Evolutionary conservation across 2,888 invertebrate genomes (phyloP).

Genomic region (Leptarthrus brevirostris): DNA sequence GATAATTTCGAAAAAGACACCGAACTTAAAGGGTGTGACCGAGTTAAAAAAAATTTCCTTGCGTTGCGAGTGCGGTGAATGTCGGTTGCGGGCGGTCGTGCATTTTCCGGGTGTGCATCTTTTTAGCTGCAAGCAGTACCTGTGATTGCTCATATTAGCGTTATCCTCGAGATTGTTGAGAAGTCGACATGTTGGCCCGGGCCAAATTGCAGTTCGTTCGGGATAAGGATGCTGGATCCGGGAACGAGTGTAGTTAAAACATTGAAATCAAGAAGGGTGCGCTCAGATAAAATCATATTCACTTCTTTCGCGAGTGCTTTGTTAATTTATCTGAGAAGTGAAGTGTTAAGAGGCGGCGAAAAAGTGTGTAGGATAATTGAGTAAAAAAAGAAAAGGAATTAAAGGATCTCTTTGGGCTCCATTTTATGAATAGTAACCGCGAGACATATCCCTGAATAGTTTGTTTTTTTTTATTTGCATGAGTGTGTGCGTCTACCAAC

Average conservation of each 20-base stretch:
- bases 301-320: not conserved
- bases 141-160: constrained; percentile 28
- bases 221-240: constrained; percentile 1
- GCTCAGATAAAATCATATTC: not conserved
- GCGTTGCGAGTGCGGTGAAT: constrained; percentile 33
- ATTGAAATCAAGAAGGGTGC: not conserved
- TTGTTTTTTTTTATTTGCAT: constrained; percentile 20
- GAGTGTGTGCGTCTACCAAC: constrained; percentile 2
- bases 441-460: constrained; percentile 37
- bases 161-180: not conserved
- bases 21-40: constrained; percentile 67
- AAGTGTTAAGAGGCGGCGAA: not conserved
- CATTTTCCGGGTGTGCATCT: constrained; percentile 40
- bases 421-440: constrained; percentile 43
- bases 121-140: constrained; percentile 17
- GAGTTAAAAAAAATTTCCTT: constrained; percentile 61
- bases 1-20: constrained; percentile 48
- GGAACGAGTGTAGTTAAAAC: not conserved
- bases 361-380: constrained; percentile 11
- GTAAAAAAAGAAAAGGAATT: constrained; percentile 26
- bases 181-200: constrained; percentile 19
- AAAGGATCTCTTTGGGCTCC: constrained; percentile 20
- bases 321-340: not conserved
- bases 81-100: constrained; percentile 39
- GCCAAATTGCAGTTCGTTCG: constrained; percentile 27